Conservation (phyloP, 2,113 vertebrate genomes). For the Lycaon pictus region DNA sequence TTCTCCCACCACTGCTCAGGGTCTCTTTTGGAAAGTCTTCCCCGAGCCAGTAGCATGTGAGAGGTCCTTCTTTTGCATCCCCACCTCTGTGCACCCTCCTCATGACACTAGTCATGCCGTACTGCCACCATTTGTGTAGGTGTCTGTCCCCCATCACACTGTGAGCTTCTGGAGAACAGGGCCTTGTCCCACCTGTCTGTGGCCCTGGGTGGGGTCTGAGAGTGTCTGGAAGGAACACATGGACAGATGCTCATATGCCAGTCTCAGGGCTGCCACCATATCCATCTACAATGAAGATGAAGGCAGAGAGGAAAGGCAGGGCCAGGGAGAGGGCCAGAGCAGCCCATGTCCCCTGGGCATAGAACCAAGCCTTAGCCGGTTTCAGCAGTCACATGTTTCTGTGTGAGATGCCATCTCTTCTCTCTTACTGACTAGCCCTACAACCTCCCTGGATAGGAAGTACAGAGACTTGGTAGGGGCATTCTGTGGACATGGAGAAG, state of each 20-base stretch:
- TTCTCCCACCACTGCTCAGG: neutral
- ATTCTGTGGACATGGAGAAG: neutral
- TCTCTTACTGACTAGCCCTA: neutral
- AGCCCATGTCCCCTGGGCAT: neutral
- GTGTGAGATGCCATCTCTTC: neutral
- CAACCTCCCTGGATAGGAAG: neutral
- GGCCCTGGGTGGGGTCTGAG: neutral
- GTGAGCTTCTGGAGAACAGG: neutral
- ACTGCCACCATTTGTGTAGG: neutral
- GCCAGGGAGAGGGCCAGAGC: neutral
- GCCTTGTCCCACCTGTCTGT: neutral
- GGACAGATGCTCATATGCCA: neutral
- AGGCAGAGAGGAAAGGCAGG: neutral
- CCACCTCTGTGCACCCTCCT: no score
- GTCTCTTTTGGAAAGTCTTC: neutral
- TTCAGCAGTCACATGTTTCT: neutral
- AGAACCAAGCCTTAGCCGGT: neutral
- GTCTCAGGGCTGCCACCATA: neutral
- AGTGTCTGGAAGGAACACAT: neutral
- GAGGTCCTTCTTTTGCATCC: neutral
- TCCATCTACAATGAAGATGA: neutral
- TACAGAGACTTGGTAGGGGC: neutral
- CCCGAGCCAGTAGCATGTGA: no score
- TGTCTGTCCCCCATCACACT: neutral
- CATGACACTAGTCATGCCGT: neutral